Percentiles rank a stretch among this genome's conserved stretches.
These are phyloP conservation scores for Odontophorus gujanensis DNA, from an alignment of 2,113 vertebrate genomes.

Conservation along the genomic window DNA sequence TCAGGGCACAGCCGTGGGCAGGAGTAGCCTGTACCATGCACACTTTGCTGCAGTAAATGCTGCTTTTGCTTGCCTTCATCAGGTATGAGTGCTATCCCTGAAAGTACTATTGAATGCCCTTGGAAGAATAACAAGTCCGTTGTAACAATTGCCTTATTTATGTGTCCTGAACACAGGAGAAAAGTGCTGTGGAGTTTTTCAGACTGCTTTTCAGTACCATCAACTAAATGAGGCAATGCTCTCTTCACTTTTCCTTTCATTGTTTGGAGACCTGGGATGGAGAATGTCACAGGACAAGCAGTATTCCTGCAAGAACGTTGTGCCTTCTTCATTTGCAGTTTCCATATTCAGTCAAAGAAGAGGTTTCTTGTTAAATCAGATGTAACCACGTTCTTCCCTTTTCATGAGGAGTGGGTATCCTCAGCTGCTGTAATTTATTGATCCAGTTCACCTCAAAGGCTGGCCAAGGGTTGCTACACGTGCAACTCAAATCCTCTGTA, in stretches of 20 bases:
- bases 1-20: background rate
- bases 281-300: background rate
- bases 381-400: background rate
- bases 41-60: background rate
- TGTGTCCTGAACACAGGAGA: background rate
- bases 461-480: background rate
- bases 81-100: fast-evolving
- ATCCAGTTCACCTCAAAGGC: background rate
- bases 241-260: background rate
- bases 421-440: background rate
- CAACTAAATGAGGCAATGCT: background rate
- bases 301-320: background rate
- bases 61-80: background rate
- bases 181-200: background rate
- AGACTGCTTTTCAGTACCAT: background rate
- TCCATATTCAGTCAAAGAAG: background rate
- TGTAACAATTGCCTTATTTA: background rate
- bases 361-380: background rate
- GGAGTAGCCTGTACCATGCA: background rate
- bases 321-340: background rate
- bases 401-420: background rate
- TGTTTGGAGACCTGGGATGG: background rate
- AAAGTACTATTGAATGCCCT: background rate
- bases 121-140: background rate
- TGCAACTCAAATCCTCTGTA: background rate